Base-by-base conservation (phyloP, 2,113 vertebrate species). In the Gobio gobio region DNA sequence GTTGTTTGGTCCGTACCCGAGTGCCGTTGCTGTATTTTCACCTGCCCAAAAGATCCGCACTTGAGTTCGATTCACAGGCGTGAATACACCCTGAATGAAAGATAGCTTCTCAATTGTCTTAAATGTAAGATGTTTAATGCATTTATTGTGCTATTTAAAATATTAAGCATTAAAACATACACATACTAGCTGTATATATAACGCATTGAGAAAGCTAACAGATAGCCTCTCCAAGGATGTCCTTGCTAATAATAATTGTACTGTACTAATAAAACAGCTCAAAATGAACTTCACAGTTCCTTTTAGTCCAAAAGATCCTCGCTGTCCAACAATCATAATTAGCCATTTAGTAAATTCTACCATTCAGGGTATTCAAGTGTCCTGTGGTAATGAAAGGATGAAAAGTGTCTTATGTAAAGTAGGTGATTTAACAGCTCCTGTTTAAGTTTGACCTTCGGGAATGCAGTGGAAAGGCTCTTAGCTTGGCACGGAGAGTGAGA, bases 351-450 rank as follows among this genome's bases (percentile, higher is more conserved):
- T 77, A 18, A 77, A 77, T 22, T 77, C 74, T 77, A 56, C 24
- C 74, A 56, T 56, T 33, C 74, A 20, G 14, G n/a, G 43, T 64
- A 47, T 63, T 43, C 9, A 82, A 66, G 58, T 61, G 51, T 79
- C 56, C 77, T 10, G 12, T 51, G 24, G 40, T 66, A 82, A 66
- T 82, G 45, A 82, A 82, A 33, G 36, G 40, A 10, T 47, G 59
- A 51, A 26, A 68, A 33, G 24, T 82, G 79, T 82, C 79, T 54
- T 51, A 51, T 68, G 78, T 66, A 81, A 81, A 66, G 22, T 24
- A 81, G 61, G 61, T 81, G 78, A 81, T 81, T 66, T 51, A 81
- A 33, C 45, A 68, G 78, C n/a, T 45, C 10, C 36, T 81, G 78
- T 66, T 49, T 80, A 66, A 81, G 78, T 66, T 68, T 68, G 79